Base-by-base conservation (phyloP, 2,113 vertebrate genomes). In the Phalacrocorax aristotelis region DNA sequence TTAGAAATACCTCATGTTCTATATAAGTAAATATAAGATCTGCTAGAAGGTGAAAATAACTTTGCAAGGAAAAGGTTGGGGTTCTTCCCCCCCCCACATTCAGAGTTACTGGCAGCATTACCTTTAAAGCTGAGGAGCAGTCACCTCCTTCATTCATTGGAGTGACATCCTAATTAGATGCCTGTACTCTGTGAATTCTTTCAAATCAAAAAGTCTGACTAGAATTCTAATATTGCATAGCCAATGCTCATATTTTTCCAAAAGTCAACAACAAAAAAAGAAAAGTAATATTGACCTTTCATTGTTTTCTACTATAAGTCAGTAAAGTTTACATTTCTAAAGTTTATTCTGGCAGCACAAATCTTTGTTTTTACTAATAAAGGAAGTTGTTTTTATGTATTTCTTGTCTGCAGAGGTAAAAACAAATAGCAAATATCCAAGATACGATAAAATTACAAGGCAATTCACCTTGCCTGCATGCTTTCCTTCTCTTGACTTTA, bases 1-100 rank as follows among this genome's bases (percentile, higher is more conserved):
- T 65, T 79, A 48, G 12, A 74, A 89, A 60, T 60, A 60, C 17
- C 14, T 58, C 17, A 38, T 77, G 23, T 77, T 76, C 55, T 42
- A 8, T 16, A 10, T 40, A 57, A 62, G 48, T 14, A 69, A 62
- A 49, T 23, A 3, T 7, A 57, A 40, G 57, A 48, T n/a, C 44
- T 62, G 20, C 32, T 51, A 51, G 42, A 36, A 86, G 21, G 42
- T 38, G 17, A 81, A 69, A 69, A 69, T 11, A 44, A 9, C 26
- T 70, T 76, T 64, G 26, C 48, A 57, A 23, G n/a, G n/a, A 62
- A 62, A 55, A 76, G 21, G 32, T 16, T 49, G 7, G 7, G 15
- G 0, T 6, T 20, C 30, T 49, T 29, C 13, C 13, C 3, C 0
- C 7, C 8, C 20, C 18, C 6, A 5, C n/a, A 18, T 61, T 61